phyloP scores from a whole-genome alignment of 2,888 invertebrate genomes.

The Philereme transversata region DNA sequence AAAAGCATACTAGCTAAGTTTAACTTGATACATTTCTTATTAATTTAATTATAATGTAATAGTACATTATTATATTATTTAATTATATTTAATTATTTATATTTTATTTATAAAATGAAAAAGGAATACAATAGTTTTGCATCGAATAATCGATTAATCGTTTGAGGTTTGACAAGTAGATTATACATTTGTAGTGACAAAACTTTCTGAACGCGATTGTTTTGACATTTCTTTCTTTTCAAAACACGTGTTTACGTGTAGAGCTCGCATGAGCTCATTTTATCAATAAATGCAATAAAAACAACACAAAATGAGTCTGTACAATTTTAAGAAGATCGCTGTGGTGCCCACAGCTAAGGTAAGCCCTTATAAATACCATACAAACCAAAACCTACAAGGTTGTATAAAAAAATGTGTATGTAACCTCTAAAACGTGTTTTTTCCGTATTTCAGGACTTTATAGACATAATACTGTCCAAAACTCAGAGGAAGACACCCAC shows the following conservation, averaged over 20 bases:
- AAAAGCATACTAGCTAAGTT: too few species aligned
- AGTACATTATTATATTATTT: too few species aligned
- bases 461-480: slow-evolving; percentile 98
- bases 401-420: slow-evolving; percentile 9
- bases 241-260: slow-evolving; percentile 79
- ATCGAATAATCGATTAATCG: too few species aligned
- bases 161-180: too few species aligned
- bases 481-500: slow-evolving; percentile 99
- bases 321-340: slow-evolving; percentile 99
- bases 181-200: too few species aligned
- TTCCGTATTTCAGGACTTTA: slow-evolving; percentile 90
- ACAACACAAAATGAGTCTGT: slow-evolving; percentile 90
- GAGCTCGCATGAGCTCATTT: slow-evolving; percentile 56
- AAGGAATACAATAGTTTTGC: too few species aligned
- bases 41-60: too few species aligned
- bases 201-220: slow-evolving; percentile 16
- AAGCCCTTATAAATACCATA: slow-evolving; percentile 26
- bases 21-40: too few species aligned
- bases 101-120: too few species aligned
- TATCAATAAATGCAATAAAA: slow-evolving; percentile 50
- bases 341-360: slow-evolving; percentile 98
- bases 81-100: too few species aligned
- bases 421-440: slow-evolving; percentile 51
- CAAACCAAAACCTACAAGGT: background rate
- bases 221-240: slow-evolving; percentile 47